Evolutionary conservation across 2,888 invertebrate species (phyloP).

Genomic region (Scaptomyza parva): DNA sequence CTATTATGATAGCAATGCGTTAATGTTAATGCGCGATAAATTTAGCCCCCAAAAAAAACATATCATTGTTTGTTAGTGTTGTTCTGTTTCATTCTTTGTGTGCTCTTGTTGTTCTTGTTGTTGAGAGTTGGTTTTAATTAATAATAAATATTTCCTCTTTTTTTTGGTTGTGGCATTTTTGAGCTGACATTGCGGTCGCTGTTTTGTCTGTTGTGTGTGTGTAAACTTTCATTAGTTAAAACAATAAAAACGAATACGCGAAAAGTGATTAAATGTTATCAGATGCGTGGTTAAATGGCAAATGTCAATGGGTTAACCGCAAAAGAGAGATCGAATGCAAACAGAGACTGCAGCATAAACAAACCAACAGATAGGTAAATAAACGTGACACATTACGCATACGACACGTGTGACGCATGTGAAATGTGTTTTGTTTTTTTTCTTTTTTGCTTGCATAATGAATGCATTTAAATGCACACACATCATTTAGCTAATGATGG

Average conservation of each 20-base stretch:
- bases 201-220: slow-evolving; percentile 2
- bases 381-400: slow-evolving; percentile 33
- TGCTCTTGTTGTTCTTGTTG: slow-evolving; percentile 33
- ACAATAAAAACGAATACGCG: slow-evolving; percentile 23
- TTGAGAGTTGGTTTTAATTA: slow-evolving; percentile 69
- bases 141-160: slow-evolving; percentile 58
- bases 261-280: slow-evolving; percentile 9
- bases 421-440: slow-evolving; percentile 6
- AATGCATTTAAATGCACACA: slow-evolving; percentile 43
- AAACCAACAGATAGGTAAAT: slow-evolving; percentile 4
- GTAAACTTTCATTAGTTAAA: slow-evolving; percentile 41
- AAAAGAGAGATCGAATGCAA: slow-evolving; percentile 6
- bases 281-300: slow-evolving; percentile 21
- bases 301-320: slow-evolving; percentile 28
- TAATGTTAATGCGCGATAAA: slow-evolving; percentile 60
- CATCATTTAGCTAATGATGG: slow-evolving; percentile 9
- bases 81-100: slow-evolving; percentile 4
- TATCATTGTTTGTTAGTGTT: neutral
- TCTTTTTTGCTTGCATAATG: neutral
- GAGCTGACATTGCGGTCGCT: slow-evolving; percentile 30
- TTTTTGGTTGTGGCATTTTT: slow-evolving; percentile 15
- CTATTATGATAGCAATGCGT: slow-evolving; percentile 20
- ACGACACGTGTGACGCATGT: slow-evolving; percentile 30
- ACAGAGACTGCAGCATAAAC: slow-evolving; percentile 4
- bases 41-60: slow-evolving; percentile 36